Conservation (phyloP, 2,797 vertebrate genomes). For the Podarcis siculus region DNA sequence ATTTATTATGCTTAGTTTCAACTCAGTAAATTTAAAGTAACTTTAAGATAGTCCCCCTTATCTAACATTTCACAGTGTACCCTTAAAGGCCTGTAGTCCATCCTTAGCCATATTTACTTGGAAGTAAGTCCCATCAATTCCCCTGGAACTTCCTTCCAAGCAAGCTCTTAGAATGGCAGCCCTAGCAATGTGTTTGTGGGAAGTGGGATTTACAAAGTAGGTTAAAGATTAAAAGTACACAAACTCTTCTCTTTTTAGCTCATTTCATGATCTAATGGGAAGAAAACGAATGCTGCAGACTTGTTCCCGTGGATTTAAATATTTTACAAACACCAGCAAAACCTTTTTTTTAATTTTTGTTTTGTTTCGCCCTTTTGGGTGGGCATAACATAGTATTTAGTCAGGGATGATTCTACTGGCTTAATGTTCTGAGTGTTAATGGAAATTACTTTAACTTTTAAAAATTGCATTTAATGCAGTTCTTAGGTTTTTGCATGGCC, state of each 20-base stretch:
- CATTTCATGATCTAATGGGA: conserved; percentile 79
- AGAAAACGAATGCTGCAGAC: conserved; percentile 66
- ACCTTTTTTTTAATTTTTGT: conserved; percentile 58
- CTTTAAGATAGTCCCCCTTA: not conserved
- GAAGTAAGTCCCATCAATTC: not conserved
- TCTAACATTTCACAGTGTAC: not conserved
- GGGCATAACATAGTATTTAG: conserved; percentile 68
- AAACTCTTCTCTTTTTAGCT: conserved; percentile 77
- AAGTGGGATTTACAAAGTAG: not conserved
- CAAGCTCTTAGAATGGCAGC: not conserved
- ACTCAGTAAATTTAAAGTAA: not conserved
- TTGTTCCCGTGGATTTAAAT: conserved; percentile 73
- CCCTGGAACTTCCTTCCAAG: not conserved
- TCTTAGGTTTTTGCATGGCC: conserved; percentile 77
- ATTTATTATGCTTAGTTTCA: not conserved
- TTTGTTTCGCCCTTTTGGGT: conserved; percentile 71
- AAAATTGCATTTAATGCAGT: conserved; percentile 72
- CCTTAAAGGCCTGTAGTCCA: not conserved
- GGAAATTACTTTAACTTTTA: conserved; percentile 71
- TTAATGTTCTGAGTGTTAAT: conserved; percentile 71
- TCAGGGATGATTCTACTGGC: conserved; percentile 72
- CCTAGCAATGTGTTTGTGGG: not conserved
- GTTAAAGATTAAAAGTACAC: conserved; percentile 42
- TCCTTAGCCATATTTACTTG: not conserved
- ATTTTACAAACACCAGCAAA: conserved; percentile 84